These are phyloP conservation scores for Microplitis manilae DNA, from an alignment of 2,888 invertebrate species.

Conservation along the genomic window DNA sequence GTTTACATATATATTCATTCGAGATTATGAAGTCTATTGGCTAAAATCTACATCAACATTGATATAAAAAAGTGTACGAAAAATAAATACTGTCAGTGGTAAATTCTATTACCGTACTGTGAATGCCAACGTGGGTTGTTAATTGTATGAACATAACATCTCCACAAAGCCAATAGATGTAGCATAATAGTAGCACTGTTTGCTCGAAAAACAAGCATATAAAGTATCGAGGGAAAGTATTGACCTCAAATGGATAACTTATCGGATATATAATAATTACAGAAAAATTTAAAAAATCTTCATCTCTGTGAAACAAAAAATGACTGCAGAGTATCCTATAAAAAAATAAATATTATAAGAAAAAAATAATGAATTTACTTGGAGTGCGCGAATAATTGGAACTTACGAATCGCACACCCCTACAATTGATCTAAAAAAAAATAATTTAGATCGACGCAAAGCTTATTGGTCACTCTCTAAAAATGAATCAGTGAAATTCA, in stretches of 20 bases:
- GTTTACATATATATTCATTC: too few species aligned
- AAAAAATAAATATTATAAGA: not conserved
- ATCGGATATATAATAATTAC: not conserved
- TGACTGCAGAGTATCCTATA: not conserved
- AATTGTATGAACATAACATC: not conserved
- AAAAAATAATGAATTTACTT: not conserved
- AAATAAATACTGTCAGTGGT: too few species aligned
- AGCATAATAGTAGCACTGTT: not conserved
- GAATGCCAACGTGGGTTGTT: not conserved
- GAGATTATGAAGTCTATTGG: not conserved
- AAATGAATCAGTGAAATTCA: too few species aligned
- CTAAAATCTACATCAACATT: not conserved
- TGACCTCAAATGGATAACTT: not conserved
- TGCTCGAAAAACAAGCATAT: not conserved
- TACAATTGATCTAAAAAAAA: too few species aligned
- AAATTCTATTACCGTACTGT: not conserved
- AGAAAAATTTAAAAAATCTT: not conserved
- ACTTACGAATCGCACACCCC: too few species aligned
- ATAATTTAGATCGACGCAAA: too few species aligned
- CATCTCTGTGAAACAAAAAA: not conserved
- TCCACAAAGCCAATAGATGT: not conserved
- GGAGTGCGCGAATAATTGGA: not conserved
- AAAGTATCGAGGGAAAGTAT: not conserved
- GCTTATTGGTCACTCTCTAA: too few species aligned
- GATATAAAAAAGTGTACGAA: not conserved